phyloP scores from a whole-genome alignment of 2,797 vertebrate genomes.

The Meda fulgida region DNA sequence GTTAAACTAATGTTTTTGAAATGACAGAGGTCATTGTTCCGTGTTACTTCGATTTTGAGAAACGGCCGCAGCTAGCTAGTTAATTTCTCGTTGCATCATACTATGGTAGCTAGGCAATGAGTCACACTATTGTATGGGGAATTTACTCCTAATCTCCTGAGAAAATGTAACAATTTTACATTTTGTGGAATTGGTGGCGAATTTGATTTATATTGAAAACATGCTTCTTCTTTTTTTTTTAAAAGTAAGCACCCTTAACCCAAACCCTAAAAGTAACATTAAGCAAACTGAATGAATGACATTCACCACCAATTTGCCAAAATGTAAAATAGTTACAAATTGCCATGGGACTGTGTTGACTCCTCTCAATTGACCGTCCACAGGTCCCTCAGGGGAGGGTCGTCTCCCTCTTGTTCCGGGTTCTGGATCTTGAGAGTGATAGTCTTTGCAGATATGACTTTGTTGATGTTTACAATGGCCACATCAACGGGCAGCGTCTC shows the following conservation, averaged over 20 bases:
- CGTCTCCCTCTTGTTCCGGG: slow-evolving; percentile 82
- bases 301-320: neutral
- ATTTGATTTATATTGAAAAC: neutral
- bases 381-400: slow-evolving; percentile 86
- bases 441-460: slow-evolving; percentile 84
- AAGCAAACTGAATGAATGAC: neutral
- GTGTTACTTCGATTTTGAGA: neutral
- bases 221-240: neutral
- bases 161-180: neutral
- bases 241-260: neutral
- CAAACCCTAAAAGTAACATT: neutral
- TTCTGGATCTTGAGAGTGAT: slow-evolving; percentile 84
- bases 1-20: neutral
- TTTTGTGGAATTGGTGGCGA: neutral
- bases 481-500: slow-evolving; percentile 79
- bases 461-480: slow-evolving; percentile 83
- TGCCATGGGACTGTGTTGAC: neutral
- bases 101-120: neutral
- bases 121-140: neutral
- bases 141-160: neutral
- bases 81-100: neutral
- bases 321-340: neutral
- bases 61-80: neutral
- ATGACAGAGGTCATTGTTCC: neutral
- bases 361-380: neutral